Evolutionary conservation across 2,113 vertebrate species (phyloP), one percentile per base, ranked within the genome.

Genomic region (Cyprinodon tularosa): DNA sequence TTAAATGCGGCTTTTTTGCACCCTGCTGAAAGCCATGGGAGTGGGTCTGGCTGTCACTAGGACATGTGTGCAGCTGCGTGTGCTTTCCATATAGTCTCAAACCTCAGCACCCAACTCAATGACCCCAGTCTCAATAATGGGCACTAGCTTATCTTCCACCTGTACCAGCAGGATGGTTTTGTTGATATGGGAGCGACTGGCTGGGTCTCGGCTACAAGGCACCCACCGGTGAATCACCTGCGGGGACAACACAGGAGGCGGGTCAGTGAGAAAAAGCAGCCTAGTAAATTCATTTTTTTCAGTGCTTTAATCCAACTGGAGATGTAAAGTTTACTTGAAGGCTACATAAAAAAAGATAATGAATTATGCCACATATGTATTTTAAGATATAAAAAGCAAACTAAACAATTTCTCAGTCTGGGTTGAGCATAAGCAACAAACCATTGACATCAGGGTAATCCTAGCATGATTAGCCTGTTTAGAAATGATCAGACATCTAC

Each of bases 211-310:
- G 94, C 97, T 98, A 95, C 96, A 99, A 98, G 98, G 97, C 96
- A 98, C 96, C 97, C 97, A 99, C 91, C 97, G 97, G 97, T 99
- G 98, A 98, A 99, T 97, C 95, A 99, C 98, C 98, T 99, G 74
- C 74, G 89, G 62, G 47, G 74, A 65, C 64, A 29, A 79, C 42
- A 84, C 66, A 74, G 40, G 42, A 62, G 13, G 36, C 5, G 6
- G 1, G 6, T 22, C 12, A 44, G 45, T 61, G 65, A 84, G 12
- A 64, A 12, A 20, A 59, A 48, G 40, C 64, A 11, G 38, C 1
- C 29, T 62, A 79, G 75, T 22, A 80, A 12, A 71, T 76, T 37
- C 37, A 73, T 36, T 60, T 72, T 48, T 61, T n/a, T 74, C 62
- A 60, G 53, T 4, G 73, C 76, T 53, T 42, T 9, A 72, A 77